phyloP scores from a whole-genome alignment of 2,113 vertebrate genomes.

The Isichthys henryi region DNA sequence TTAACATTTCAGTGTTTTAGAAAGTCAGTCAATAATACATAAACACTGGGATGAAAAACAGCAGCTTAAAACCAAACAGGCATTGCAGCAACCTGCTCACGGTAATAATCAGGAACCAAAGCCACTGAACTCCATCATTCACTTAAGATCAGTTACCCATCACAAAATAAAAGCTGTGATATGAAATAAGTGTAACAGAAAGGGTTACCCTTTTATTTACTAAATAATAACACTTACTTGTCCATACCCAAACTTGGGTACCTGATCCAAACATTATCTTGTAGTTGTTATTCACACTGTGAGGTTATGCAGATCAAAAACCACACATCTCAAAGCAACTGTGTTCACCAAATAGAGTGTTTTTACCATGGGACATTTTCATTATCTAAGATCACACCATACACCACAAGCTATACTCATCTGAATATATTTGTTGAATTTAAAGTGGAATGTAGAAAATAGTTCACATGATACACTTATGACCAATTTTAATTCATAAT shows the following conservation, averaged over 20 bases:
- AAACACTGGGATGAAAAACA: not conserved
- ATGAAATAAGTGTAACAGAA: not conserved
- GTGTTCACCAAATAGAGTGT: not conserved
- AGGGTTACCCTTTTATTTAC: not conserved
- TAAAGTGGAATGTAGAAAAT: not conserved
- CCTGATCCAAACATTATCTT: slow-evolving; percentile 12
- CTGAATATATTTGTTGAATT: not conserved
- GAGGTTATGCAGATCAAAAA: not conserved
- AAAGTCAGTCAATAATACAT: not conserved
- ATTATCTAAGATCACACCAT: not conserved
- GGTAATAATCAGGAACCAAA: not conserved
- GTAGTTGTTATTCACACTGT: slow-evolving; percentile 11
- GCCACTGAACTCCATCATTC: not conserved
- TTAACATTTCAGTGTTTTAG: not conserved
- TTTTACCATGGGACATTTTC: not conserved
- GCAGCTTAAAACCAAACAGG: too few species aligned
- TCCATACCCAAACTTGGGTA: slow-evolving; percentile 9
- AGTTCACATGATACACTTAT: not conserved
- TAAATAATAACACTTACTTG: slow-evolving; percentile 12
- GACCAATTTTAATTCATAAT: not conserved
- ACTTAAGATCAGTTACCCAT: not conserved
- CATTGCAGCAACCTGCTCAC: too few species aligned
- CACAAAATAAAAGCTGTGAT: not conserved
- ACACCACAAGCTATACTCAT: not conserved
- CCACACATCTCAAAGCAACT: not conserved